Base-by-base conservation (phyloP, 2,888 invertebrate genomes). In the Dusona sp. region DNA sequence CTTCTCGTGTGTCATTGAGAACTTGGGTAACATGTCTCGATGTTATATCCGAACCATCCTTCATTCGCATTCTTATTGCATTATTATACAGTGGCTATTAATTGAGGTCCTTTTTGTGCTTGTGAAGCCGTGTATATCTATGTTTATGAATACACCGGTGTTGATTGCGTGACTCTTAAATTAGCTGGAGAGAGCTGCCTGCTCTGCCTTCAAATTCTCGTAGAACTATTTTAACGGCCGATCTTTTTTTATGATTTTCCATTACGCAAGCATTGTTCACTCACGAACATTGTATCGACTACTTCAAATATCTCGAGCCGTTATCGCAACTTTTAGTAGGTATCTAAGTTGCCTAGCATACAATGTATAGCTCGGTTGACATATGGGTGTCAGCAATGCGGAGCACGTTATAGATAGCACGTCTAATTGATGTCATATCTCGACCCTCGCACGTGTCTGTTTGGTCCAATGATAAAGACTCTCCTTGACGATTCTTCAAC, bases 21-120 rank as follows among this genome's bases (percentile, higher is more conserved):
- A 75, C 75, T 84, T 75, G 74, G 75, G 70, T 70, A 84, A 79
- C 75, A 16, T 19, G 29, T 84, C 36, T 64, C 79, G 38, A 51
- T 54, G 45, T 64, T 45, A 22, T 36, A 48, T 57, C 67, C 36
- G 54, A 13, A 38, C 2, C 57, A 33, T 70, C 45, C 38, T 79
- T 64, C 68, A 51, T 79, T 70, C 57, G 61, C 42, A 80, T 64
- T 80, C 74, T 79, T 38, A 75, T 84, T 70, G 61, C 75, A 38
- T 79, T 64, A 64, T 84, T 75, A 79, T 75, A 61, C 79, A 29
- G 65, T 68, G 33, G 61, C 38, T 84, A 48, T 70, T 70, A 75
- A 70, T 79, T 48, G 74, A 70, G 84, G 68, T 74, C 48, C 68
- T 78, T 51, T 48, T 36, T 78, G 6, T 42, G 72, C 61, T 57